Evolutionary conservation across 2,113 vertebrate species (phyloP).

Genomic region (Corydoras maculifer): DNA sequence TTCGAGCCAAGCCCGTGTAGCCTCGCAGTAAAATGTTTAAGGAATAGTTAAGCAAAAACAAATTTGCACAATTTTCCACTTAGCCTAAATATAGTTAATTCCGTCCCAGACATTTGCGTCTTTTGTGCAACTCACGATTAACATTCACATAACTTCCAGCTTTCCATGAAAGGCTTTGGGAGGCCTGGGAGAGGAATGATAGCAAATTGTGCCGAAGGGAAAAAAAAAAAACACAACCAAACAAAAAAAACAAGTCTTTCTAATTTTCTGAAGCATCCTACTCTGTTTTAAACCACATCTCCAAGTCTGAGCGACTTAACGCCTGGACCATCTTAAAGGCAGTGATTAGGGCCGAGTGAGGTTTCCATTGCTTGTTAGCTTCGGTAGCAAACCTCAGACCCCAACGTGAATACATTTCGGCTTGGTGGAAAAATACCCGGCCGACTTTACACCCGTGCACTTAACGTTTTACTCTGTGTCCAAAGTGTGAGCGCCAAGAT

Average conservation of each 20-base stretch:
- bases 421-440: no score
- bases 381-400: no score
- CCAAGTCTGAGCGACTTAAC: background rate
- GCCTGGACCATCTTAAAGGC: background rate
- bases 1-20: background rate
- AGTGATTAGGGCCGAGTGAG: no score
- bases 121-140: background rate
- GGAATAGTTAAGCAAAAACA: background rate
- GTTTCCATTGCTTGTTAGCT: no score
- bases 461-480: constrained; percentile 26
- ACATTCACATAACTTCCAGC: background rate
- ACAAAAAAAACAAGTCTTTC: no score
- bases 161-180: background rate
- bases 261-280: no score
- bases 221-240: no score
- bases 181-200: background rate
- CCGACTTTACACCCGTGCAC: no score
- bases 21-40: background rate
- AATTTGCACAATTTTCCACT: background rate
- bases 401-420: no score
- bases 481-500: constrained; percentile 90
- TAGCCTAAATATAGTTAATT: background rate
- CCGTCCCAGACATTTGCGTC: background rate
- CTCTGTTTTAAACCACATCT: background rate
- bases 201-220: background rate